These are phyloP conservation scores for Magallana angulata DNA, from an alignment of 1,140 invertebrate genomes.

Conservation along the genomic window DNA sequence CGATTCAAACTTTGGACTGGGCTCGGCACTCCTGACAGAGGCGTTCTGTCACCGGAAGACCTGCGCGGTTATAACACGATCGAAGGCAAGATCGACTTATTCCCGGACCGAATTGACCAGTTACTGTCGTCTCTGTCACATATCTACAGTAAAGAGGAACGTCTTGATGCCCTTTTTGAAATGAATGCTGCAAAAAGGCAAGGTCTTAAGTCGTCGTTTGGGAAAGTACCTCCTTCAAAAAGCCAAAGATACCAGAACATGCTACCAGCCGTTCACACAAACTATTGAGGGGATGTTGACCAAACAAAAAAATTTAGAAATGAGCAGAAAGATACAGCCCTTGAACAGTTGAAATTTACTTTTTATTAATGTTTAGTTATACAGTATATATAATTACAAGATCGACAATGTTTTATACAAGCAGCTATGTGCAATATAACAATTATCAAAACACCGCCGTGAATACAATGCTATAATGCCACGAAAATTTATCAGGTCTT, in stretches of 20 bases:
- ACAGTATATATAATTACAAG: background rate
- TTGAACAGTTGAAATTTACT: too few species aligned
- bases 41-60: slow-evolving; percentile 48
- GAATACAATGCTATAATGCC: too few species aligned
- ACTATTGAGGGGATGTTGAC: slow-evolving; percentile 16
- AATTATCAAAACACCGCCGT: too few species aligned
- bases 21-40: slow-evolving; percentile 51
- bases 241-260: slow-evolving; percentile 23
- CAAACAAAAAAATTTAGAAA: background rate
- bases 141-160: slow-evolving; percentile 78
- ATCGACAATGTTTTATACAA: slow-evolving; percentile 16
- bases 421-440: background rate
- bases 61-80: slow-evolving; percentile 40
- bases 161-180: slow-evolving; percentile 64
- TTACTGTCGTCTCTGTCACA: slow-evolving; percentile 80
- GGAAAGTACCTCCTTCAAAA: slow-evolving; percentile 14
- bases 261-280: slow-evolving; percentile 45
- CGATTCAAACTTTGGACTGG: slow-evolving; percentile 69
- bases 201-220: slow-evolving; percentile 34
- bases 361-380: too few species aligned
- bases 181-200: slow-evolving; percentile 48
- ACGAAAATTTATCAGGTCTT: too few species aligned
- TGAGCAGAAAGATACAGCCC: background rate
- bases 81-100: slow-evolving; percentile 73
- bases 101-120: slow-evolving; percentile 79